Conservation (phyloP, 64 coral and sea anemone genomes). For the Porites australiensis region DNA sequence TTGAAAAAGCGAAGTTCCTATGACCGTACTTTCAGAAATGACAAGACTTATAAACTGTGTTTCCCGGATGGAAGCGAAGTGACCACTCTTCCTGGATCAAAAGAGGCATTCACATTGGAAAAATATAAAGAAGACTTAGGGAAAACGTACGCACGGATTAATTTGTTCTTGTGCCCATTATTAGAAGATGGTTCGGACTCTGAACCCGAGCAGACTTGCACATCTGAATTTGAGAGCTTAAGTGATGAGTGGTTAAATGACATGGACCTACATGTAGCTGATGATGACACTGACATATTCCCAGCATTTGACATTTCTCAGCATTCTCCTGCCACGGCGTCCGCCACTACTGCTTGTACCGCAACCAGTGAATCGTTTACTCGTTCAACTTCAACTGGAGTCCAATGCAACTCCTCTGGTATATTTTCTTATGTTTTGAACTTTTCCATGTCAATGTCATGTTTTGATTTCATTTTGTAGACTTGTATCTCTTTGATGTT, state of each 20-base stretch:
- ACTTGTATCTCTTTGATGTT: not conserved
- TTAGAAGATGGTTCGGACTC: slow-evolving; percentile 39
- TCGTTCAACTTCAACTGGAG: not conserved
- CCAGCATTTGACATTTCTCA: slow-evolving; percentile 11
- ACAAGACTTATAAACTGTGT: slow-evolving; percentile 63
- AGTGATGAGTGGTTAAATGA: slow-evolving; percentile 57
- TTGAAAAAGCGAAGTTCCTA: slow-evolving; percentile 64
- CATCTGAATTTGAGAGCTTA: not conserved
- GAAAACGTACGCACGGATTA: slow-evolving; percentile 27
- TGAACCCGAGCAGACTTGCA: slow-evolving; percentile 33
- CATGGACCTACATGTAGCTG: slow-evolving; percentile 31
- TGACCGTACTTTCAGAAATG: slow-evolving; percentile 62
- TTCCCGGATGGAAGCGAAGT: slow-evolving; percentile 73
- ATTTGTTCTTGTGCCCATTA: slow-evolving; percentile 46
- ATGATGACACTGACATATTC: slow-evolving; percentile 4
- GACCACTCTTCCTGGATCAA: slow-evolving; percentile 30
- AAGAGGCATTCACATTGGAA: slow-evolving; percentile 61
- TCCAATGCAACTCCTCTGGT: slow-evolving; percentile 21
- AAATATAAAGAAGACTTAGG: slow-evolving; percentile 75
- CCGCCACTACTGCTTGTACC: not conserved
- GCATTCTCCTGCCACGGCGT: not conserved
- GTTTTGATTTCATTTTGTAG: slow-evolving; percentile 20
- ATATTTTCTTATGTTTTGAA: slow-evolving; percentile 7
- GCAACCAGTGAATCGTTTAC: slow-evolving; percentile 35
- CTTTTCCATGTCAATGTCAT: slow-evolving; percentile 7